Evolutionary conservation across 2,888 invertebrate species (phyloP), one percentile per base, ranked within the genome.

Genomic region (Ctenicera cuprea): DNA sequence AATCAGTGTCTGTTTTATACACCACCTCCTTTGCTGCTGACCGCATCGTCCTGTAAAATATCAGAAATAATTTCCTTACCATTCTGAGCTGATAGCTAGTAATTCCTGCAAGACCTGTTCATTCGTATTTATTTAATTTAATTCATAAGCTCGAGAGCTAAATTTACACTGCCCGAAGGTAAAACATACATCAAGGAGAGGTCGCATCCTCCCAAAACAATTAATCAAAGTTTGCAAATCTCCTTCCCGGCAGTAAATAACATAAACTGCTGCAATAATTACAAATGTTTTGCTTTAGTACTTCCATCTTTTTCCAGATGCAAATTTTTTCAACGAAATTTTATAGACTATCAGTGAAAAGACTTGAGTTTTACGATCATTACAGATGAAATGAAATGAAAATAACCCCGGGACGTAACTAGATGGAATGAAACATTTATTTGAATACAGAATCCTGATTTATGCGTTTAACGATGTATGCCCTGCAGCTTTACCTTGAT

Each of bases 1-100:
- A 85, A 80, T 79, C 79, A 79, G 75, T 75, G 77, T 78, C 79
- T 73, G 75, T 76, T 78, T 76, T 69, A 64, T 64, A 63, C 48
- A 69, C 45, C 73, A 59, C 37, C 59, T 18, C 38, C 59, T 18
- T 59, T 20, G 11, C 20, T 11, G 59, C 59, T 59, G 59, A 59
- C 59, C 59, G 38, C 38, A 18, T 9, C 20, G 59, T 59, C 59
- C 59, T 20, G 54, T 22, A 33, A 54, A 52, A 54, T 30, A 26
- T 54, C 22, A 0, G 54, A 30, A 54, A 33, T 54, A 12, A 54
- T 54, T 54, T 33, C 33, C 33, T 33, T 33, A 33, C 5, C 8
- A 5, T 5, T 8, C 7, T 33, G 2, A 8, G 7, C 2, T 33
- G 33, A 33, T 33, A 3, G 8, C 12, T 9, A 26, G n/a, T 50